Conservation (phyloP, 2,888 invertebrate genomes). For the Rhyacophila evoluta region DNA sequence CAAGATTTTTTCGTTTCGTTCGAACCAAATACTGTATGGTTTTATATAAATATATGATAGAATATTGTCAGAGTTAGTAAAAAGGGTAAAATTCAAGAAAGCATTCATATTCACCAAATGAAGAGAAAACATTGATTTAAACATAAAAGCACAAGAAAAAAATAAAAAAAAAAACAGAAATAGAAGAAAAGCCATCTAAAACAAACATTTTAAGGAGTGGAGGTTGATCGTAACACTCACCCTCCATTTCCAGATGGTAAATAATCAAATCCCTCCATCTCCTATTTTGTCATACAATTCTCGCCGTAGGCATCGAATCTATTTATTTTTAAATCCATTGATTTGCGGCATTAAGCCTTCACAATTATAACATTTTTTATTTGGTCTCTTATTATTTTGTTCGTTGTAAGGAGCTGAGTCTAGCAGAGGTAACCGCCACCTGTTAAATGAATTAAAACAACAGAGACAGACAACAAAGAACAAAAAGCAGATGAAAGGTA, state of each 20-base stretch:
- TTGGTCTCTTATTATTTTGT: conserved; percentile 8
- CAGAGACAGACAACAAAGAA: conserved; percentile 48
- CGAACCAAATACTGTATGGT: no score
- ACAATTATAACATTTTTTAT: background rate
- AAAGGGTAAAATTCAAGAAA: background rate
- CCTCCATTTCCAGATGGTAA: conserved; percentile 35
- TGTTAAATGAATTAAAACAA: conserved; percentile 52
- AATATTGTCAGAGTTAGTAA: background rate
- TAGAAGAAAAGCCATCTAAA: conserved; percentile 27
- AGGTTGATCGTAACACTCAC: conserved; percentile 43
- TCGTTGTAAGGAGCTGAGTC: conserved; percentile 35
- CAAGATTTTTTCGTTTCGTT: no score
- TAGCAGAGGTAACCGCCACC: conserved; percentile 52
- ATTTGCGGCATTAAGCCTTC: background rate
- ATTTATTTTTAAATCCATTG: background rate
- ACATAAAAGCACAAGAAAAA: conserved; percentile 57
- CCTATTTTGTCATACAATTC: conserved; percentile 1
- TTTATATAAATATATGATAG: background rate
- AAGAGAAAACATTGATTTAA: conserved; percentile 41
- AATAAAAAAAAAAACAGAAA: conserved; percentile 47
- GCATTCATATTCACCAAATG: conserved; percentile 50
- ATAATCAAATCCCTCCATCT: conserved; percentile 16
- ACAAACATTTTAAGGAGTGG: conserved; percentile 33
- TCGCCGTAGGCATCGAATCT: background rate
- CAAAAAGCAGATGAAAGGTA: conserved; percentile 33